Base-by-base conservation (phyloP, 2,888 invertebrate species). In the Limenitis camilla region DNA sequence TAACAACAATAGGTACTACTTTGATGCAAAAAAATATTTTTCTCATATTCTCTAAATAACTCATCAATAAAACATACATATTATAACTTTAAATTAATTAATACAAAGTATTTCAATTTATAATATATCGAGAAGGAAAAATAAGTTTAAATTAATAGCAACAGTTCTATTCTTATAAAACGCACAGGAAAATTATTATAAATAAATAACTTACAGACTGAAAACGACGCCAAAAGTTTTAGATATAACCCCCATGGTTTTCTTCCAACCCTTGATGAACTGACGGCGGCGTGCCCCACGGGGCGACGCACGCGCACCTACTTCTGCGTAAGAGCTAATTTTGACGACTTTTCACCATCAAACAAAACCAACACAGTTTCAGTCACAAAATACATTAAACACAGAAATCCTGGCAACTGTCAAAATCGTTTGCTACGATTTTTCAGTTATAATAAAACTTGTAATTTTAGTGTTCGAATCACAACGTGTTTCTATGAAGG, bases 211-310 rank as follows among this genome's bases (percentile, higher is more conserved):
- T 93, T 86, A 93, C 93, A 93, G 92, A 86, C 92, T 92, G 90
- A 93, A 93, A 76, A 93, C 91, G 76, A 93, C 92, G 81, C 93
- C 92, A 66, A 93, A 91, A 56, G 93, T 92, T 81, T 93, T 93
- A 55, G 93, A 92, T 67, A 93, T 91, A 76, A 93, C 92, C 66
- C 93, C 93, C 93, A 93, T 93, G 71, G 85, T 88, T 72, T 84
- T 86, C 78, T 84, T 84, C 85, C 81, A 85, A 64, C 87, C 87
- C 71, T 83, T 81, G 71, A 86, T 76, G 74, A 85, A 79, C 72
- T 82, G 84, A 74, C 86, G 85, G 74, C 86, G 86, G 78, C 86
- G 87, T 72, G 75, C 77, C 77, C 85, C 85, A 52, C 78, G 74
- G 72, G 81, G 76, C 74, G 76, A 63, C 81, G 83, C 81, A 63